Evolutionary conservation across 2,113 vertebrate species (phyloP), one percentile per base, ranked within the genome.

Genomic region (Lichenostomus cassidix): DNA sequence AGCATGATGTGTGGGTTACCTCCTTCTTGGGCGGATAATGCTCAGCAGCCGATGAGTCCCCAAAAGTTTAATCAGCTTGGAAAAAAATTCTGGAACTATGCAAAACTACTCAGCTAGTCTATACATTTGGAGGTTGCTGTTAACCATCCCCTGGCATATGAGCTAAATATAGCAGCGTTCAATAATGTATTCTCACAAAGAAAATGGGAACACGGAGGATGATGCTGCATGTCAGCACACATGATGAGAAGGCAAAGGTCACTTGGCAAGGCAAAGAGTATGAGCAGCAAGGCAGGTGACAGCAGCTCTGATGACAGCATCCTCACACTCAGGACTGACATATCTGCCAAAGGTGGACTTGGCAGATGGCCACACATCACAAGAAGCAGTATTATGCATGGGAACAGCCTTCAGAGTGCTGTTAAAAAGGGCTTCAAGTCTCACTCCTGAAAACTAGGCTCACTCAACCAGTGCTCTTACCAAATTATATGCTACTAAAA

Each of bases 81-180:
- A 83, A 88, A 88, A 53, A 73, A 89, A 81, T 86, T 94, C 78
- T 85, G 86, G 39, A 94, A 90, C 92, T 39, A 39, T 3, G 25
- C 44, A 78, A 70, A 91, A 80, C 44, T 75, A 65, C 67, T 92
- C 55, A 92, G 53, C 29, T 56, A 87, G 81, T 46, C 59, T 81
- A 44, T 47, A 49, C 73, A 68, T 94, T 93, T 89, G 41, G 35
- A 92, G 53, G 71, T 69, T 71, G 65, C 39, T 39, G 42, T 84
- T 88, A 94, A 87, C 74, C 33, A 74, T 29, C 29, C 58, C 80
- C 80, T 41, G 37, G 83, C 74, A 87, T 33, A 90, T 7, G 62
- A 89, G 74, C 75, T 89, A 93, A 92, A 89, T 50, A 87, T 37
- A 90, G 89, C 37, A 73, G 52, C 0, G 0, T 49, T 96, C 86